These are phyloP conservation scores for Bombus waltoni DNA, from an alignment of 1,140 invertebrate species.

Conservation along the genomic window DNA sequence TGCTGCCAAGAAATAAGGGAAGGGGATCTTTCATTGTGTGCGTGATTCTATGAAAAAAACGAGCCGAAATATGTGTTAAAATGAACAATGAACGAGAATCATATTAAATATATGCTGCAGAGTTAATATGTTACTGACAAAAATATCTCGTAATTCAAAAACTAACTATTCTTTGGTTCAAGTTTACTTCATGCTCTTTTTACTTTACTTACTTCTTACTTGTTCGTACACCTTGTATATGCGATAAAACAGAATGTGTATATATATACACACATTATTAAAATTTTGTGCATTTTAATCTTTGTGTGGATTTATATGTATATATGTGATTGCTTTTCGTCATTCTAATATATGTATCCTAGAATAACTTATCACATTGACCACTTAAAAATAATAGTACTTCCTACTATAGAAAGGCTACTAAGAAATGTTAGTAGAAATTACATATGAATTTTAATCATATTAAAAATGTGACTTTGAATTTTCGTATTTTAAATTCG, in stretches of 20 bases:
- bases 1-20: too few relatives aligned
- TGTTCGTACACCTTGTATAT: not conserved
- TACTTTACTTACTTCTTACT: not conserved
- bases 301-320: constrained; percentile 20
- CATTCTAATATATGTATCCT: not conserved
- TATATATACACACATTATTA: not conserved
- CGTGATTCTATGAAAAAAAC: too few relatives aligned
- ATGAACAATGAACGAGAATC: too few relatives aligned
- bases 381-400: constrained; percentile 15
- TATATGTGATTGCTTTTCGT: constrained; percentile 7
- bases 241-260: not conserved
- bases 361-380: not conserved
- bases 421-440: not conserved
- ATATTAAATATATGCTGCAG: too few relatives aligned
- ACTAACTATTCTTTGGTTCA: too few relatives aligned
- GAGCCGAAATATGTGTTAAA: too few relatives aligned
- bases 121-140: too few relatives aligned
- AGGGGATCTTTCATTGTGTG: too few relatives aligned
- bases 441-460: constrained; percentile 4
- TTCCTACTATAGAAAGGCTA: not conserved
- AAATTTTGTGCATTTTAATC: not conserved
- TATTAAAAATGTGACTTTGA: not conserved
- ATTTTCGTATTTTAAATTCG: not conserved
- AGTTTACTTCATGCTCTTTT: not conserved
- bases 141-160: too few relatives aligned